phyloP scores from a whole-genome alignment of 2,888 invertebrate species.

The Arrhopalites spinosus region DNA sequence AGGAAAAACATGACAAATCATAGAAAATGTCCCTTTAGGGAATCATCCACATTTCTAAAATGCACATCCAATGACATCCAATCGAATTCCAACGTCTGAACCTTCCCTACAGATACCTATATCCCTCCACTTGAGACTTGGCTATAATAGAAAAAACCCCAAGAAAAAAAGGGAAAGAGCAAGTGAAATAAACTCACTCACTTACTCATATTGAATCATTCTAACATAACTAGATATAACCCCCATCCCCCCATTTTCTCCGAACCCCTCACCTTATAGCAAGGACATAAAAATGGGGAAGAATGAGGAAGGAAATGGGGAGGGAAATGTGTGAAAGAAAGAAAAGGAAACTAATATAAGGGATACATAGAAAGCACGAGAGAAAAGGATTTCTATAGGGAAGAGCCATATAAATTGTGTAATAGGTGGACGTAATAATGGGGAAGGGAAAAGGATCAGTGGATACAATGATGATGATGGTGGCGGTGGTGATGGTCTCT shows the following conservation, averaged over 20 bases:
- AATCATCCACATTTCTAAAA: conserved; percentile 14
- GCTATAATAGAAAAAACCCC: too few relatives aligned
- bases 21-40: conserved; percentile 14
- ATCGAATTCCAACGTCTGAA: conserved; percentile 1
- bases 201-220: neutral
- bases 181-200: neutral
- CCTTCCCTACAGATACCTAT: neutral
- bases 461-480: too few relatives aligned
- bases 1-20: conserved; percentile 9
- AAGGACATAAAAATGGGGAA: too few relatives aligned
- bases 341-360: neutral
- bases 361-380: neutral
- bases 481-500: neutral
- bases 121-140: too few relatives aligned
- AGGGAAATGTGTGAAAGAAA: neutral
- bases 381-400: neutral
- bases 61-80: conserved; percentile 10
- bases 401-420: neutral
- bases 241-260: too few relatives aligned
- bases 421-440: conserved; percentile 8
- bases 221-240: neutral
- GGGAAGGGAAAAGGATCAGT: neutral
- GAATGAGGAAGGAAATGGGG: neutral
- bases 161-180: neutral
- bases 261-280: too few relatives aligned